Evolutionary conservation across 2,888 invertebrate species (phyloP).

Genomic region (Amiota minor): DNA sequence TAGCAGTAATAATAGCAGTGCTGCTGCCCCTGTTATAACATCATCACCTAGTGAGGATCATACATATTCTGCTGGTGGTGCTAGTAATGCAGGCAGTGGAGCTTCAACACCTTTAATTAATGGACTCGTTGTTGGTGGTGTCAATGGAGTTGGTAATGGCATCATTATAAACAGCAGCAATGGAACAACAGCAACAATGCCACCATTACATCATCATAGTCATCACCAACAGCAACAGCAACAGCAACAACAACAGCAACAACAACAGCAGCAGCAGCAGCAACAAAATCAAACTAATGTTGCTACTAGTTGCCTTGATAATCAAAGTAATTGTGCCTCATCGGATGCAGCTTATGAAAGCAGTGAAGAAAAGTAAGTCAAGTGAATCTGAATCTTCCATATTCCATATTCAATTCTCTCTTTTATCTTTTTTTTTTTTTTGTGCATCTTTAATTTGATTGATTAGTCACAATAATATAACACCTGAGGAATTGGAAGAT

Average conservation of each 20-base stretch:
- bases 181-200: conserved; percentile 45
- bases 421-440: background rate
- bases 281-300: background rate
- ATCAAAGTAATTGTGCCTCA: conserved; percentile 74
- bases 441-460: background rate
- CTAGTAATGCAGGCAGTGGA: conserved; percentile 62
- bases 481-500: conserved; percentile 78
- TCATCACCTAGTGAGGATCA: conserved; percentile 94
- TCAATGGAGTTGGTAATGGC: conserved; percentile 6
- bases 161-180: conserved; percentile 43
- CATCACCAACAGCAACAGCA: conserved; percentile 25
- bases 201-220: background rate
- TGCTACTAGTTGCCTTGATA: conserved; percentile 60
- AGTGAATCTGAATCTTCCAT: too few species aligned
- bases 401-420: too few species aligned
- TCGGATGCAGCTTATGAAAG: conserved; percentile 78
- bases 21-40: conserved; percentile 79
- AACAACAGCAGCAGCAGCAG: conserved; percentile 37
- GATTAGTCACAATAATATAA: conserved; percentile 65
- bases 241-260: conserved; percentile 43
- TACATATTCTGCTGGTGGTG: conserved; percentile 84
- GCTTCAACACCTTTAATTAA: conserved; percentile 63
- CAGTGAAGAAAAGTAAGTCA: conserved; percentile 75
- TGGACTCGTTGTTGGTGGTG: too few species aligned
- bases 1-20: background rate